Percentiles rank a stretch among this genome's conserved stretches.
These are phyloP conservation scores for Ornithoptera alexandrae DNA, from an alignment of 2,888 invertebrate species.

Conservation along the genomic window DNA sequence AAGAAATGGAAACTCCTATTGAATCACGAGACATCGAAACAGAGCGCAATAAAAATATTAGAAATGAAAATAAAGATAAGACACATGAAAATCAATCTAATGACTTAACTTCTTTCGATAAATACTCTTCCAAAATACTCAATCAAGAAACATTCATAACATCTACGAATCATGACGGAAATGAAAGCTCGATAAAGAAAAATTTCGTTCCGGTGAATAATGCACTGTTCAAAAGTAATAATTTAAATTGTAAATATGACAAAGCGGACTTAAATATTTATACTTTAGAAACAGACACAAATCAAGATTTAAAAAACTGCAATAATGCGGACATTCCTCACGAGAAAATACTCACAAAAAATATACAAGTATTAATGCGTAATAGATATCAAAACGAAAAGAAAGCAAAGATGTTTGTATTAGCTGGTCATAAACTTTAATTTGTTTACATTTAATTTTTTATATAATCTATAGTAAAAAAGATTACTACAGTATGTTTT, in stretches of 20 bases:
- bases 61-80: constrained; percentile 28
- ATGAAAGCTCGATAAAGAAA: constrained; percentile 40
- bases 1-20: constrained; percentile 56
- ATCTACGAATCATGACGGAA: not conserved
- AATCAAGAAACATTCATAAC: not conserved
- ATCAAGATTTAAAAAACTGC: constrained; percentile 31
- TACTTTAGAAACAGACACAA: constrained; percentile 9
- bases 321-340: constrained; percentile 33
- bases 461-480: not conserved
- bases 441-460: constrained; percentile 7
- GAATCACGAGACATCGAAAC: constrained; percentile 35
- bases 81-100: constrained; percentile 32
- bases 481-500: too few relatives aligned
- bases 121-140: not conserved
- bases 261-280: constrained; percentile 41
- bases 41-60: constrained; percentile 32
- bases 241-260: constrained; percentile 51
- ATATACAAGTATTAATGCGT: constrained; percentile 44
- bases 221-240: constrained; percentile 45
- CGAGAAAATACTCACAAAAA: constrained; percentile 42
- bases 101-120: constrained; percentile 21
- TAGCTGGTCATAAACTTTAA: constrained; percentile 59
- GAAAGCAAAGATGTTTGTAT: constrained; percentile 66
- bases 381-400: constrained; percentile 53
- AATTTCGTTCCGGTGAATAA: constrained; percentile 43